Base-by-base conservation (phyloP, 2,797 vertebrate genomes). In the Premnoplex brunnescens region DNA sequence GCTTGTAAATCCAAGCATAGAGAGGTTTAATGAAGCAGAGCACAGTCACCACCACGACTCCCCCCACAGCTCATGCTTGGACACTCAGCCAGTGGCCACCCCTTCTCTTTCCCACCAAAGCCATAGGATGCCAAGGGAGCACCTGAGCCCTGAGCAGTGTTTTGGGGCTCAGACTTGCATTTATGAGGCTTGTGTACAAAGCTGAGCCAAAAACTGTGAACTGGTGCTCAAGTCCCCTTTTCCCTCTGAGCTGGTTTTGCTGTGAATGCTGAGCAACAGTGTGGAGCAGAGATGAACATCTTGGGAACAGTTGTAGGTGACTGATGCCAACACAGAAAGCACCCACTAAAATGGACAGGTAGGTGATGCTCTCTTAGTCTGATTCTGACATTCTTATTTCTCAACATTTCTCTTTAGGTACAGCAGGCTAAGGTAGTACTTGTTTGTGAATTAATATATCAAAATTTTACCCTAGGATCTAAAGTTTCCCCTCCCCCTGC, bases 211-310 rank as follows among this genome's bases (percentile, higher is more conserved):
- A 93, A 89, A 9, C 1, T 13, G 10, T 28, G 27, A 22, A 4
- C 4, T 6, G 1, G 21, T 54, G 18, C 3, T 12, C 2, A 1
- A 4, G 7, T 43, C 37, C 21, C 32, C 12, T n/a, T 64, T 34
- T 32, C 3, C 13, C 37, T 85, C 51, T 10, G 54, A 44, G 34
- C 3, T 73, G 30, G 6, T 64, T 75, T 63, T 44, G 49, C 9
- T 30, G 0, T 5, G 39, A 23, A 8, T 22, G 19, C 13, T 1
- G 0, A 54, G 24, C 11, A 17, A 28, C 4, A 14, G 12, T 0
- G 3, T 28, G 24, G 37, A 24, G 12, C 1, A 24, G 34, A 13
- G 26, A 63, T 46, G 43, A 80, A 6, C 16, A 7, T 11, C 30
- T 60, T 54, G 41, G 44, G 39, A 73, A 55, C 3, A 9, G 32